These are phyloP conservation scores for Pseudochirops cupreus DNA, from an alignment of 2,797 vertebrate species.

Conservation along the genomic window DNA sequence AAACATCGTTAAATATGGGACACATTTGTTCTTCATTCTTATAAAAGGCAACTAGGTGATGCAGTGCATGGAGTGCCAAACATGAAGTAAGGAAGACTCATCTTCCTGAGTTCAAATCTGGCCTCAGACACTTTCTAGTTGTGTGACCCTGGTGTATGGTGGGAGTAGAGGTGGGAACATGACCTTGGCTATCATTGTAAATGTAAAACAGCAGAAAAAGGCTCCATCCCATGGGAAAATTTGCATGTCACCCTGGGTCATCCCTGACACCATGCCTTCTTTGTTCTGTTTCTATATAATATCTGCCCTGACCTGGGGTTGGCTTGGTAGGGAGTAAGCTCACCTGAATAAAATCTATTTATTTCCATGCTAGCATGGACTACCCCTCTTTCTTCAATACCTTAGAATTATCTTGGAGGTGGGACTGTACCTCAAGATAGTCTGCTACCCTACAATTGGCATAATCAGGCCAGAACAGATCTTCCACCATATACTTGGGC, in stretches of 20 bases:
- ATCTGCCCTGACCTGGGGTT: no score
- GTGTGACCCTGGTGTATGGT: neutral
- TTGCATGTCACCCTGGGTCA: neutral
- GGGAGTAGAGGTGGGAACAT: neutral
- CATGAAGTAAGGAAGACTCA: neutral
- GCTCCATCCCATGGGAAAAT: neutral
- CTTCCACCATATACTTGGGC: no score
- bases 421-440: neutral
- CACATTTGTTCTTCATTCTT: neutral
- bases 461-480: no score
- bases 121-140: neutral
- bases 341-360: neutral
- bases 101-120: neutral
- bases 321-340: neutral
- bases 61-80: neutral
- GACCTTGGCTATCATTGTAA: neutral
- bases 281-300: no score
- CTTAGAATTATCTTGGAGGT: neutral
- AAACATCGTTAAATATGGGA: neutral
- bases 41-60: neutral
- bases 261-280: neutral
- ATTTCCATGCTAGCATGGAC: neutral
- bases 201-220: neutral
- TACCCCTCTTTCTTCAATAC: neutral
- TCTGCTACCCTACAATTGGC: neutral